These are phyloP conservation scores for Anolis apletophallus DNA, from an alignment of 2,797 vertebrate genomes.

Conservation along the genomic window DNA sequence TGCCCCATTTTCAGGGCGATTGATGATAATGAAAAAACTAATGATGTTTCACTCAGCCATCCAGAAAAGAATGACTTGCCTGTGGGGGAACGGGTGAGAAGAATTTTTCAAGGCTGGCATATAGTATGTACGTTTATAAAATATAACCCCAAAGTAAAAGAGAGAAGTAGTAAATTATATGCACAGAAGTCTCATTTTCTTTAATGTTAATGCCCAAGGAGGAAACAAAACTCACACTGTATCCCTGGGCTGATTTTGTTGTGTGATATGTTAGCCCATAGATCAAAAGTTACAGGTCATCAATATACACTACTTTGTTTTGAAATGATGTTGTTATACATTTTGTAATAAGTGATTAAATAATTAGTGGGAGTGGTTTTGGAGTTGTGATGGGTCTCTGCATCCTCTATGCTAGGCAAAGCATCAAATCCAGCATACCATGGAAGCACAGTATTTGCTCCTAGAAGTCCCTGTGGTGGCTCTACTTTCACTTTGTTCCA, in stretches of 20 bases:
- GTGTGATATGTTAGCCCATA: conserved; percentile 29
- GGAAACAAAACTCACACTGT: conserved; percentile 51
- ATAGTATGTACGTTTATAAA: conserved; percentile 68
- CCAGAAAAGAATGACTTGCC: conserved; percentile 65
- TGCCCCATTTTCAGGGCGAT: conserved; percentile 56
- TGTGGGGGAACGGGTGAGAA: conserved; percentile 45
- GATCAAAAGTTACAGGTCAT: conserved; percentile 30
- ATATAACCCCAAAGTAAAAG: conserved; percentile 51
- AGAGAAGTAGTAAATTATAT: conserved; percentile 54
- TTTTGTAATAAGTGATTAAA: conserved; percentile 45
- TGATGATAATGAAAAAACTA: conserved; percentile 70
- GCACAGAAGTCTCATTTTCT: conserved; percentile 58
- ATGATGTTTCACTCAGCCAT: conserved; percentile 64
- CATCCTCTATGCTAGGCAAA: neutral
- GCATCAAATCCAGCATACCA: neutral
- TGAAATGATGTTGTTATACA: conserved; percentile 43
- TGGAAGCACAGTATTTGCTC: neutral
- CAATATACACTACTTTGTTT: conserved; percentile 29
- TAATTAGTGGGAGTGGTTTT: conserved; percentile 38
- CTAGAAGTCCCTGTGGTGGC: too few relatives aligned
- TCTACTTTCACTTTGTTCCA: too few relatives aligned
- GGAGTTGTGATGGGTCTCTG: neutral
- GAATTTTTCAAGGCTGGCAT: conserved; percentile 64
- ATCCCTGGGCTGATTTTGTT: conserved; percentile 47
- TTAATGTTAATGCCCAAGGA: conserved; percentile 54